Evolutionary conservation across 2,113 vertebrate species (phyloP), one percentile per base, ranked within the genome.

Genomic region (Colaptes auratus): DNA sequence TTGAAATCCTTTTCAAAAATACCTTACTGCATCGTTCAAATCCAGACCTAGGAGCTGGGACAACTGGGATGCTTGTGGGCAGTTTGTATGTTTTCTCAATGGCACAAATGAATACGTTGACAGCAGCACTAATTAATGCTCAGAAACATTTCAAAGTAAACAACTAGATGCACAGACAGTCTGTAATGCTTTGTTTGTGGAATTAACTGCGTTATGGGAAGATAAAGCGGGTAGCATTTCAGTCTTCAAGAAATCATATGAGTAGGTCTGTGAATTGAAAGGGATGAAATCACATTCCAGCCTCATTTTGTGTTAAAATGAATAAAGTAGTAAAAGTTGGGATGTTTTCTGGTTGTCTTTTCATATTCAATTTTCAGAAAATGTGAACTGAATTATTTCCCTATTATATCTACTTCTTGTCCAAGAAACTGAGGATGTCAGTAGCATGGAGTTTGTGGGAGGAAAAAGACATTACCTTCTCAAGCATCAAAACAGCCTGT

Each of bases 91-190:
- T 81, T 42, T 83, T 82, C 28, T 5, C 7, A 94, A 84, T 35
- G 39, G 31, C 20, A 95, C 74, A 74, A 92, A 86, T 74, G 20
- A n/a, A 12, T 84, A 52, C 83, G 71, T 82, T 88, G 36, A 92
- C 69, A 94, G 58, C 81, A 86, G 30, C 2, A 71, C 27, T 95
- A 89, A 96, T 91, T 95, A 96, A 78, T 44, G 60, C 25, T 79
- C 18, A 95, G 76, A 79, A 65, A 81, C 52, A 60, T 70, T 89
- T 96, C 67, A 80, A 87, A 93, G 65, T 65, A 96, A 93, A 92
- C 89, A 89, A 72, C 64, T 83, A 82, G 36, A 66, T 74, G 12
- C 30, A 73, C 28, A 91, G 76, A 83, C 55, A 35, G 56, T 82
- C n/a, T 69, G 15, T 33, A 52, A 46, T 59, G 16, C 8, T 83